Evolutionary conservation across 2,797 vertebrate genomes (phyloP), one percentile per base, ranked within the genome.

Genomic region (Onychomys leucogaster): DNA sequence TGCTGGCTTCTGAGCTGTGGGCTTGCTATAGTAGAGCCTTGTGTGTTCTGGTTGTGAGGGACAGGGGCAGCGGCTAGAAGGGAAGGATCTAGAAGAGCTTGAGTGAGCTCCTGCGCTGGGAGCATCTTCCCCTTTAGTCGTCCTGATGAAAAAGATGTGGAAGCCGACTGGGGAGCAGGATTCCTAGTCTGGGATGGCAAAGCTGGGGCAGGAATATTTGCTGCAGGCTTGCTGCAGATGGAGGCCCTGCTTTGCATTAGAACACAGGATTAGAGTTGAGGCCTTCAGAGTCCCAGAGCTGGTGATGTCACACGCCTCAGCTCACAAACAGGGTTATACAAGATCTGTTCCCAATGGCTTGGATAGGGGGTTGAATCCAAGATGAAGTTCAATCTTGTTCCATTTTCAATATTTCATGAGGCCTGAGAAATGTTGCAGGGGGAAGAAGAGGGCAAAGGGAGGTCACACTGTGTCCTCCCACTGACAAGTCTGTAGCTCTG

Each of bases 171-270:
- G 6, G 1, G 8, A 14, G 5, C 1, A 4, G 14, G 19, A 55
- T 6, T 57, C 34, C 37, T 59, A 0, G 32, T 37, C 3, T 73
- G 73, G 23, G 21, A 43, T 65, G 67, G 9, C 25, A 32, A 32
- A 3, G 10, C 6, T 14, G 1, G 16, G 25, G 0, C 13, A 6
- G 10, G 13, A 2, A 3, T 7, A 19, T 9, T 25, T 46, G 7
- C 43, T 55, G 6, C 6, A 32, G n/a, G 43, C 0, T 6, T 5
- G 4, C 12, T 84, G 9, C 29, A 13, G 34, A 11, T 49, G 6
- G 2, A 19, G 14, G 5, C 0, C 0, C 23, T 4, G 63, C 4
- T 6, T 17, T 5, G 4, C 34, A n/a, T 9, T 29, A 34, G 55
- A 4, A 75, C 12, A 65, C 25, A 21, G 1, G 10, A 34, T 29